phyloP scores from a whole-genome alignment of 2,113 vertebrate species.

The Malaclemys terrapin region DNA sequence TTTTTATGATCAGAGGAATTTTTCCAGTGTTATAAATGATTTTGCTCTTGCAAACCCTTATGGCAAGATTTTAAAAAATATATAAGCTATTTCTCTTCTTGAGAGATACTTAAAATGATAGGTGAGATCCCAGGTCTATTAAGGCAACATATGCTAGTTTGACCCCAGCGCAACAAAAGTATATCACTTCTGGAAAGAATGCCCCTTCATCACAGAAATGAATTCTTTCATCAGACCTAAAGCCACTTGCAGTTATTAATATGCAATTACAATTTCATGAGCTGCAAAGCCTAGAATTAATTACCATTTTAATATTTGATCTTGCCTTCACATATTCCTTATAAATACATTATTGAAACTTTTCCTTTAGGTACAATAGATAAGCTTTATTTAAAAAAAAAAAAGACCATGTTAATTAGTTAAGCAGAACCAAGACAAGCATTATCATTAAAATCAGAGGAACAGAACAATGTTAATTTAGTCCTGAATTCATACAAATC shows the following conservation, averaged over 20 bases:
- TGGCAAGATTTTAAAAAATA: background rate
- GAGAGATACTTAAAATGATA: background rate
- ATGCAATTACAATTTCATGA: conserved; percentile 55
- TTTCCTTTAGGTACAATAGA: conserved; percentile 16
- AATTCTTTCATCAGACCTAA: conserved; percentile 39
- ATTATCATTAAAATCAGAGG: background rate
- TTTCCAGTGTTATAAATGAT: background rate
- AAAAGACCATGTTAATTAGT: background rate
- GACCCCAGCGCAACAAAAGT: background rate
- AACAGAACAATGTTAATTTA: conserved; percentile 25
- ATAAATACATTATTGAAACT: conserved; percentile 10
- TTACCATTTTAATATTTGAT: conserved; percentile 63
- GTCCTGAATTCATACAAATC: conserved; percentile 35
- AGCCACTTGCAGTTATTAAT: conserved; percentile 34
- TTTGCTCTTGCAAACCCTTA: background rate
- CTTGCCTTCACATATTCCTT: conserved; percentile 35
- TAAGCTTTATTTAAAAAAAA: background rate
- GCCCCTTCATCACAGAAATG: background rate
- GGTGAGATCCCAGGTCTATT: background rate
- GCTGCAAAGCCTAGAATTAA: conserved; percentile 60
- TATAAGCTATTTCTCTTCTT: background rate
- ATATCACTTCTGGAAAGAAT: conserved; percentile 16
- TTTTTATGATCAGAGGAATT: background rate
- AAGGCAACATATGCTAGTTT: background rate
- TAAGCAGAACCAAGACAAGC: conserved; percentile 1